Conservation (phyloP, 1,140 invertebrate species). For the Hormaphis cornu region DNA sequence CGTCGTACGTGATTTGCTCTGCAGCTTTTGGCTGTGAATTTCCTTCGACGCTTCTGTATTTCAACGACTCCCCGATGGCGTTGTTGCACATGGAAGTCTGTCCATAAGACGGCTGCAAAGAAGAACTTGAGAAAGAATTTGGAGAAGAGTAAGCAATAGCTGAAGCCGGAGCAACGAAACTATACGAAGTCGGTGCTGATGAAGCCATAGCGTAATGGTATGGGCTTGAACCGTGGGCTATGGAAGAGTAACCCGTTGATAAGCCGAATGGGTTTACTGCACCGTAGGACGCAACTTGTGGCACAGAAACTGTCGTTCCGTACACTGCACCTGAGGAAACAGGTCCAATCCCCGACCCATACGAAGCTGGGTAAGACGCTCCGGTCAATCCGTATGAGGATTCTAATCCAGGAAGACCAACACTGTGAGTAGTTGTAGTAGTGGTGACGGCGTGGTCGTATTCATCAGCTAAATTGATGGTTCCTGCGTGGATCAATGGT, state of each 20-base stretch:
- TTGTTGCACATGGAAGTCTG: background rate
- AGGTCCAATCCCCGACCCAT: background rate
- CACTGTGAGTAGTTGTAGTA: background rate
- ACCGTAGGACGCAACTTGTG: background rate
- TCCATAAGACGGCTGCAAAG: background rate
- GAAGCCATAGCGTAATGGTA: background rate
- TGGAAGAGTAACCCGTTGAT: background rate
- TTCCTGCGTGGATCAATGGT: background rate
- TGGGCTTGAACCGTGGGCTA: background rate
- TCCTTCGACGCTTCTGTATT: background rate
- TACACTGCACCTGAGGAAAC: background rate
- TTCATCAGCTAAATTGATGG: slow-evolving; percentile 14
- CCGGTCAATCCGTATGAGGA: background rate
- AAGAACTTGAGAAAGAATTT: background rate
- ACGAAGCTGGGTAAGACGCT: background rate
- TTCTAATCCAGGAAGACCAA: background rate
- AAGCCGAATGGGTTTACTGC: background rate
- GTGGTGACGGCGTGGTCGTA: slow-evolving; percentile 5
- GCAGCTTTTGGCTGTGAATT: background rate
- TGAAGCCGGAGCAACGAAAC: background rate
- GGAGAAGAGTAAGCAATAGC: background rate
- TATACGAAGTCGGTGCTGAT: background rate
- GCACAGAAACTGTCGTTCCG: background rate
- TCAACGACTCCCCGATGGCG: background rate
- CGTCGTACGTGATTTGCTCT: slow-evolving; percentile 1